These are phyloP conservation scores for Adineta ricciae DNA, from an alignment of 2,888 invertebrate species.

Conservation along the genomic window DNA sequence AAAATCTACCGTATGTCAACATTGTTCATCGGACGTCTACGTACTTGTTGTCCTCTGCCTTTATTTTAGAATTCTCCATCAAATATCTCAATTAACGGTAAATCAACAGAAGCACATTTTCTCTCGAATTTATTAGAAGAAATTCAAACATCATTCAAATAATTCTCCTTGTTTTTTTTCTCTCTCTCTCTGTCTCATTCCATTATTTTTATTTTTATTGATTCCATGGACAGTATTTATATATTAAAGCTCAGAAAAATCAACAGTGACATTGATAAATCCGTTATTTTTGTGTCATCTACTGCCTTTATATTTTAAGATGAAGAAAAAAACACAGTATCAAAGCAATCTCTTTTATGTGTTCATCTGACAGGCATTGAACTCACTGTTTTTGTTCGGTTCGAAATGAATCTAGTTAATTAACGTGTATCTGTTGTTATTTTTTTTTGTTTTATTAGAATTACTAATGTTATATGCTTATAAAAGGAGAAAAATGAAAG, in stretches of 20 bases:
- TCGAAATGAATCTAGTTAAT: slow-evolving; percentile 7
- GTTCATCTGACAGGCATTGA: not conserved
- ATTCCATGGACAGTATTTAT: not conserved
- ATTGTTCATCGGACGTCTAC: not conserved
- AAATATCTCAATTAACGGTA: not conserved
- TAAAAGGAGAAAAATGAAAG: not conserved
- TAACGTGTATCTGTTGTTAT: not conserved
- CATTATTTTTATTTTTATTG: not conserved
- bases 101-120: slow-evolving; percentile 15
- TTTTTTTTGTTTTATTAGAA: not conserved
- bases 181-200: not conserved
- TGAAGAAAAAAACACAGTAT: no score
- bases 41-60: no score
- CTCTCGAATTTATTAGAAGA: not conserved
- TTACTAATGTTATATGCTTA: not conserved
- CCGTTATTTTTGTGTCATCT: not conserved
- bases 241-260: not conserved
- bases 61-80: not conserved
- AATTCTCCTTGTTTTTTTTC: not conserved
- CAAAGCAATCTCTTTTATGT: not conserved
- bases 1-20: not conserved
- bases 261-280: not conserved
- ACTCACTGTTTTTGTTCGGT: not conserved
- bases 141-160: not conserved
- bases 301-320: not conserved